Conservation (phyloP, 2,797 vertebrate genomes). For the Pitangus sulphuratus region DNA sequence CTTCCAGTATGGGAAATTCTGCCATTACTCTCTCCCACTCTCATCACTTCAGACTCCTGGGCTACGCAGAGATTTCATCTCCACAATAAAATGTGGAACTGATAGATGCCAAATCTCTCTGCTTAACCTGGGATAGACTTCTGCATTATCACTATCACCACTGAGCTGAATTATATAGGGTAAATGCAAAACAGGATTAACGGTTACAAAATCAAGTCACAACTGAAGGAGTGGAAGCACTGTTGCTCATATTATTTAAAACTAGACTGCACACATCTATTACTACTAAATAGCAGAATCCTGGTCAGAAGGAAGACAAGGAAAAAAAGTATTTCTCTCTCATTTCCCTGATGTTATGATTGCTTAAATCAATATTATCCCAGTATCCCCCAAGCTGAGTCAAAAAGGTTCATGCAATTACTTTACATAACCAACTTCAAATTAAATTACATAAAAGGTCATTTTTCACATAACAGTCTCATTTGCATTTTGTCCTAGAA, state of each 20-base stretch:
- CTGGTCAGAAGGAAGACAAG: neutral
- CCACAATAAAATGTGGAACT: neutral
- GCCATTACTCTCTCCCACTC: neutral
- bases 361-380: conserved; percentile 71
- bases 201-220: neutral
- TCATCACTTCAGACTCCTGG: neutral
- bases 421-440: conserved; percentile 66
- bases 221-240: neutral
- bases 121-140: neutral
- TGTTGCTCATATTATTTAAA: neutral
- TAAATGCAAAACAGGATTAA: neutral
- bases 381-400: conserved; percentile 67
- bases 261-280: neutral
- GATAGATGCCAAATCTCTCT: neutral
- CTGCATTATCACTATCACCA: neutral
- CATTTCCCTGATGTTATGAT: conserved; percentile 68
- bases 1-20: neutral
- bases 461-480: conserved; percentile 44
- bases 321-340: conserved; percentile 21
- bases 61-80: neutral
- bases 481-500: conserved; percentile 69
- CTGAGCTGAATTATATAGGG: neutral
- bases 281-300: neutral
- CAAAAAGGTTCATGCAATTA: conserved; percentile 65
- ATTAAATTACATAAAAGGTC: conserved; percentile 72